Evolutionary conservation across 1,140 invertebrate species (phyloP), one percentile per base, ranked within the genome.

Genomic region (Formica exsecta): DNA sequence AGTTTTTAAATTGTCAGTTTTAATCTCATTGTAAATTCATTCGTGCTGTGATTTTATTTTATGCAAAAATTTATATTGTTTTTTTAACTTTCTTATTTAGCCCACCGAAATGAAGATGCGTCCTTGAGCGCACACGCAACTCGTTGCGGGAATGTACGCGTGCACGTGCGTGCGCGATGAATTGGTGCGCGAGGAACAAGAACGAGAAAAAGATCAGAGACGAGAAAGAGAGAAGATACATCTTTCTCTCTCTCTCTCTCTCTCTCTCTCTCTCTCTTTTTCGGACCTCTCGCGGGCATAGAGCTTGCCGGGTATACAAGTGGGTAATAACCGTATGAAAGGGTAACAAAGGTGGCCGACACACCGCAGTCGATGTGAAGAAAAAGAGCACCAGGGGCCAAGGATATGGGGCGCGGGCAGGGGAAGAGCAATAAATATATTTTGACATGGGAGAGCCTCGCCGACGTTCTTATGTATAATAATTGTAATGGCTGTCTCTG

Each of bases 371-470:
- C 90, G 81, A 79, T 38, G 25, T 36, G 71, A 86, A 80, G 80
- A 88, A 80, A 48, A 75, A 70, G 51, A 86, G 68, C 70, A n/a
- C 41, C 29, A 38, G 54, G 77, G 48, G 75, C 61, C 92, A 90
- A 89, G 86, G 89, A 87, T 76, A 84, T 84, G 51, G 16, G 62
- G 41, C 71, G 77, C 68, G 70, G 22, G 61, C 36, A 79, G 48
- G 89, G 87, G 84, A 44, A 79, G 86, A 61, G 94, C 92, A 95
- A 95, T 95, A 95, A 95, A 95, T 95, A 95, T 95, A 95, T 95
- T 95, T 95, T 95, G 94, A 95, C 94, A 95, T 94, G 94, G 94
- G 94, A 94, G 94, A 92, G 87, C 89, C 92, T 90, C 75, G 92
- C 44, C 86, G 87, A 90, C 38, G 84, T 81, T 86, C 83, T 85